Evolutionary conservation across 2,797 vertebrate species (phyloP).

Genomic region (Pangasius djambal): DNA sequence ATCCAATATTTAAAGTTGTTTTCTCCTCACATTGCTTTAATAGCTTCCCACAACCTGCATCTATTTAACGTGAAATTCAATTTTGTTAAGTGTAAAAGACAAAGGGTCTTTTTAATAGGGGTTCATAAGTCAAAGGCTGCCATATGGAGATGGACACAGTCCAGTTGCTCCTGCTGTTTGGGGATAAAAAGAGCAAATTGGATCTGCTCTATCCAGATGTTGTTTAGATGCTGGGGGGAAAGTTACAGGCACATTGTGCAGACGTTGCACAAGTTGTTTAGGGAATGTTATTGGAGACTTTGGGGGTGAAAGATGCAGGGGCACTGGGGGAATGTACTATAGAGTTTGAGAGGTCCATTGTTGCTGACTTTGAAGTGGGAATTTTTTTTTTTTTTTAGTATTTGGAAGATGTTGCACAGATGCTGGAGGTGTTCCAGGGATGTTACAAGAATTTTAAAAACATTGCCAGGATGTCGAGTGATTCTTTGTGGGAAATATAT

Average conservation of each 20-base stretch:
- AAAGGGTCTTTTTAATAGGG: slow-evolving; percentile 44
- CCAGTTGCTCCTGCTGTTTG: slow-evolving; percentile 62
- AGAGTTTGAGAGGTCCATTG: background rate
- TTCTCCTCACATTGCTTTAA: slow-evolving; percentile 12
- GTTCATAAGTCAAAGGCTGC: slow-evolving; percentile 58
- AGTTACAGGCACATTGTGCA: slow-evolving; percentile 14
- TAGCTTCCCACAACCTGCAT: slow-evolving; percentile 41
- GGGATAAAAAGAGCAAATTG: slow-evolving; percentile 58
- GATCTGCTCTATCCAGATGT: slow-evolving; percentile 45
- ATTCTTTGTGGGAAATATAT: background rate
- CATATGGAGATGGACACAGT: slow-evolving; percentile 66
- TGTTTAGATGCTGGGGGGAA: slow-evolving; percentile 16
- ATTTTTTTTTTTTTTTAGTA: too few relatives aligned
- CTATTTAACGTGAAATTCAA: slow-evolving; percentile 50
- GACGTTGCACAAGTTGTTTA: slow-evolving; percentile 15
- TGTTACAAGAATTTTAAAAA: background rate
- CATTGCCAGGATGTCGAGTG: background rate
- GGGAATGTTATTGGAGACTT: background rate
- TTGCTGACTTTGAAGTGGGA: background rate
- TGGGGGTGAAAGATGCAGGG: background rate
- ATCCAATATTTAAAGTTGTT: slow-evolving; percentile 11
- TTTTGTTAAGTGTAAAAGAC: slow-evolving; percentile 63
- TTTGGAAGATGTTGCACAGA: background rate
- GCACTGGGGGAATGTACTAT: background rate
- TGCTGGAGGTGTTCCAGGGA: background rate